Percentiles rank a stretch among this genome's conserved stretches.
Conservation (phyloP, 2,113 vertebrate species). For the Saguinus midas region DNA sequence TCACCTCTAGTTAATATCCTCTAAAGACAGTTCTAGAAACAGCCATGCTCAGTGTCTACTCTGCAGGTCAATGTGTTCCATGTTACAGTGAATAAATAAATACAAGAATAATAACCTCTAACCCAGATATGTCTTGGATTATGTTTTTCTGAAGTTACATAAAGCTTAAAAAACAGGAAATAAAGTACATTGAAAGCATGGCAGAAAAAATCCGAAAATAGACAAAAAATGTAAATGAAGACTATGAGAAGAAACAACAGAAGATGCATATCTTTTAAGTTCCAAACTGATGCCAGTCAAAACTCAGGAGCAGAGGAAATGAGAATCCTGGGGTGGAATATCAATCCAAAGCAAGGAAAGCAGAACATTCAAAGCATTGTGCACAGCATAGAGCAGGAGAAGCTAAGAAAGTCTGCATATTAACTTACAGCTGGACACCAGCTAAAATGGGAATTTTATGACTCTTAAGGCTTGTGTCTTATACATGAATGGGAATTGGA, state of each 20-base stretch:
- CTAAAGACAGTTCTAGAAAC: background rate
- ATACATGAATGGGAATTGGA: background rate
- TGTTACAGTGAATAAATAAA: background rate
- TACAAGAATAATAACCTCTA: background rate
- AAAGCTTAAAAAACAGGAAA: slow-evolving; percentile 61
- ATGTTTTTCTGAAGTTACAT: slow-evolving; percentile 33
- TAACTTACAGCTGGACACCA: background rate
- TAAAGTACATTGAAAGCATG: slow-evolving; percentile 18
- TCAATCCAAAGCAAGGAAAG: slow-evolving; percentile 50
- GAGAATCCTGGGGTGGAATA: slow-evolving; percentile 4
- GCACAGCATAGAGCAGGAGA: background rate
- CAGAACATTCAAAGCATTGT: background rate
- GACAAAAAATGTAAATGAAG: slow-evolving; percentile 33
- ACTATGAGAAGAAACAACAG: slow-evolving; percentile 55
- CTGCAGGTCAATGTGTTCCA: background rate
- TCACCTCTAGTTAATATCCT: background rate
- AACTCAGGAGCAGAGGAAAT: slow-evolving; percentile 61
- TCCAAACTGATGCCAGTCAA: slow-evolving; percentile 35
- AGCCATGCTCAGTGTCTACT: background rate
- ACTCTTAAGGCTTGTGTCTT: background rate
- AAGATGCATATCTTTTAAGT: slow-evolving; percentile 24
- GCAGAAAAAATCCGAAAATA: slow-evolving; percentile 60
- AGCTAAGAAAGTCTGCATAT: background rate
- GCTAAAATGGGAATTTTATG: background rate
- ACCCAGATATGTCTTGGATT: slow-evolving; percentile 6